Evolutionary conservation across 1,140 invertebrate species (phyloP).

Genomic region (Drosophila varians): DNA sequence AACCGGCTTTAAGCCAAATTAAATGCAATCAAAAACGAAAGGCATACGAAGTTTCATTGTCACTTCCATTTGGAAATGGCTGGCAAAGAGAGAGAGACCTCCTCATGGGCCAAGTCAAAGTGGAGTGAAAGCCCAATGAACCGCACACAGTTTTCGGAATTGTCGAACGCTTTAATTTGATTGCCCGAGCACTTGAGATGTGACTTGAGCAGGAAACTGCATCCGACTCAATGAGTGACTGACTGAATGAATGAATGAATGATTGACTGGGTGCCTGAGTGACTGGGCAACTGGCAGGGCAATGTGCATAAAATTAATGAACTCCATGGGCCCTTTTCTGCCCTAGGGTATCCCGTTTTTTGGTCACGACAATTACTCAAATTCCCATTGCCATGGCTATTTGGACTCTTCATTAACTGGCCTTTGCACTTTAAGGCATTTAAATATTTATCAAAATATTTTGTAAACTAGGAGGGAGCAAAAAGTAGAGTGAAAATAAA

Average conservation of each 20-base stretch:
- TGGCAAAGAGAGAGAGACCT: constrained; percentile 6
- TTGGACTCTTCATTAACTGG: neutral
- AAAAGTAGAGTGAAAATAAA: constrained; percentile 7
- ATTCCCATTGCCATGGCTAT: constrained; percentile 7
- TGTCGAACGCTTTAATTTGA: constrained; percentile 65
- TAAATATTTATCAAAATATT: constrained; percentile 68
- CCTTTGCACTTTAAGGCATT: constrained; percentile 55
- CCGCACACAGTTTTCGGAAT: constrained; percentile 45
- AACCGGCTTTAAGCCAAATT: constrained; percentile 37
- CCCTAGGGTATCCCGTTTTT: constrained; percentile 8
- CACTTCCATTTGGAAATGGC: constrained; percentile 28
- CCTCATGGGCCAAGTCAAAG: constrained; percentile 18
- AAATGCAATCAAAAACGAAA: constrained; percentile 40
- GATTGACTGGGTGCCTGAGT: too few relatives aligned
- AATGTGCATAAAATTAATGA: constrained; percentile 64
- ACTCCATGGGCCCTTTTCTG: constrained; percentile 30
- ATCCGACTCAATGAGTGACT: constrained; percentile 8
- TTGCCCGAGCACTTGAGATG: constrained; percentile 36
- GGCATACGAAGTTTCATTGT: constrained; percentile 43
- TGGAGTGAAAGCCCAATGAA: constrained; percentile 29
- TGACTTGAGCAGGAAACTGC: constrained; percentile 37
- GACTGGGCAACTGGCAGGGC: constrained; percentile 22
- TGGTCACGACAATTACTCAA: constrained; percentile 29
- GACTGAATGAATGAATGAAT: constrained; percentile 9
- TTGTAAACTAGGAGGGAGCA: constrained; percentile 8